Evolutionary conservation across 2,113 vertebrate genomes (phyloP), one percentile per base, ranked within the genome.

Genomic region (Archocentrus centrarchus): DNA sequence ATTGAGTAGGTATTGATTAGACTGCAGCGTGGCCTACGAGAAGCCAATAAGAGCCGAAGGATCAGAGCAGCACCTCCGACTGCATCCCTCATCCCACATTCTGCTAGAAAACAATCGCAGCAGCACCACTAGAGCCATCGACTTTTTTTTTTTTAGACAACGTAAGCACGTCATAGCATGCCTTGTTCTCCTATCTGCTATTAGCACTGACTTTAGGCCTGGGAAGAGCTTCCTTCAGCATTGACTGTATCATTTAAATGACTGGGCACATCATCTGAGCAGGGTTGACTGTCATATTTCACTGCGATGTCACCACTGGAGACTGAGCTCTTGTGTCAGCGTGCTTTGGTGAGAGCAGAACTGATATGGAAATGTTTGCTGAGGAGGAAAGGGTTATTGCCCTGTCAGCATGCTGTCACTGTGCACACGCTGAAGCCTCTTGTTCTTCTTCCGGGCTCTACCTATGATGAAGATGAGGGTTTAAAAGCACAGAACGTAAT

Each of bases 1-100:
- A 96, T 96, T 92, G 93, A 91, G 93, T 87, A 57, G 87, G 55
- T 95, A 96, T 95, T 94, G 95, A 96, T 95, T 92, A 90, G 89
- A 96, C 89, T 96, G 96, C 95, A 95, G 95, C 91, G 93, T 91
- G 84, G 91, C 89, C 90, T 92, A 90, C 80, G 37, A 89, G 85
- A 87, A 82, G 81, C 89, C 93, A 92, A 82, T 89, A 78, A 91
- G 83, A 92, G 64, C 86, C 59, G 7, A 86, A 81, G 77, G 89
- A 90, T 90, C 82, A 78, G 86, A 93, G 90, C 90, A 86, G 91
- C 89, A 66, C 55, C 88, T 22, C 88, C 55, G 77, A 84, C 85
- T 91, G 83, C 84, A 11, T 81, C 77, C 87, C 85, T 84, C 76
- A 86, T 88, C 80, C 84, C 62, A 55, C 81, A 86, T 87, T 91